Conservation (phyloP, 2,797 vertebrate species). For the Mus minutoides region DNA sequence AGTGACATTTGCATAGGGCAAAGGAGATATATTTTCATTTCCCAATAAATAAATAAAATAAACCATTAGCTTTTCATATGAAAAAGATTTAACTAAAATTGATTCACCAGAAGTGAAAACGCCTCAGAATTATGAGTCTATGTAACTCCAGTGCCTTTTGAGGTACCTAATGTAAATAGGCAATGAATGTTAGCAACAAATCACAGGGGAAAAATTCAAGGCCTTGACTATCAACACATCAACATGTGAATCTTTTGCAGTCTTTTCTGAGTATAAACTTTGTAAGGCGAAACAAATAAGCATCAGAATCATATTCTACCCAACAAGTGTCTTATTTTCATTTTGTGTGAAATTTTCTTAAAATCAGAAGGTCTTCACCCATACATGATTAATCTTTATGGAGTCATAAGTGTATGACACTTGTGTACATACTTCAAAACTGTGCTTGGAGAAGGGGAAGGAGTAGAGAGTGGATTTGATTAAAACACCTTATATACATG, state of each 20-base stretch:
- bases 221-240: background rate
- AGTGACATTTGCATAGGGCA: background rate
- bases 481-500: background rate
- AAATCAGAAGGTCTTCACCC: background rate
- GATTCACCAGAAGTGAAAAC: background rate
- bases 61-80: background rate
- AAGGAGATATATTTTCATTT: background rate
- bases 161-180: background rate
- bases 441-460: background rate
- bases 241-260: background rate
- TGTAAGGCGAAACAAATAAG: background rate
- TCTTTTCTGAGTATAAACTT: background rate
- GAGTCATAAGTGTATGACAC: background rate
- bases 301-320: background rate
- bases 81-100: background rate
- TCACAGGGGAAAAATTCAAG: background rate
- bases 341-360: background rate
- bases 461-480: background rate
- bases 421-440: constrained; percentile 25
- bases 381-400: background rate
- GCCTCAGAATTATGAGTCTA: background rate
- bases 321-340: background rate
- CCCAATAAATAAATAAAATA: constrained; percentile 11
- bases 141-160: background rate
- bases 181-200: background rate